Evolutionary conservation across 1,140 invertebrate species (phyloP), one percentile per base, ranked within the genome.

Genomic region (Lasioglossum baleicum): DNA sequence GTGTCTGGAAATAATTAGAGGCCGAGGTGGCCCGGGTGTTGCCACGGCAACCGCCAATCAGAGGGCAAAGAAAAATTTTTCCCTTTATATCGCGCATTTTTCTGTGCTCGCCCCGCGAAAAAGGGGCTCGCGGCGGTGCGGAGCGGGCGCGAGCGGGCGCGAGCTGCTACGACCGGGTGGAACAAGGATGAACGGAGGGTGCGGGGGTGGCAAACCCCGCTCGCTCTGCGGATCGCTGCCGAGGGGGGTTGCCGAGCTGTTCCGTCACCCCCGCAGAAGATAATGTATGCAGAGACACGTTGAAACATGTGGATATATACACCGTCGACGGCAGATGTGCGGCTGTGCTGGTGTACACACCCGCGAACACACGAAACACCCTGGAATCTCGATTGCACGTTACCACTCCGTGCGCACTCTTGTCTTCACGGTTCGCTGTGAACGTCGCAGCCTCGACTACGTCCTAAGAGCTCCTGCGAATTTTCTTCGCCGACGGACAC

Each of bases 1-100:
- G 92, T 93, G 92, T 93, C 92, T 93, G 92, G 92, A 93, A 93
- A 92, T 93, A 93, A 93, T 93, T 93, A 93, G 91, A 93, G 91
- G 89, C 90, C 82, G 88, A 90, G 89, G 86, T 88, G 82, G 89
- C 88, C 88, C 88, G 90, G 92, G 92, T 91, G 92, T 93, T 93
- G 92, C 92, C 88, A 93, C 90, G 92, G 92, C 92, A 92, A 93
- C 92, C 92, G 91, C 92, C 92, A 93, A 93, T 93, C 92, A 92
- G 89, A 92, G 87, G 83, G 87, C 90, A 90, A 92, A 92, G 92
- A 93, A 93, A 92, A 93, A 92, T 92, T 91, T 90, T 91, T 92
- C 89, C 89, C 90, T 92, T 92, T 90, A 90, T 90, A 90, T 88
- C 88, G 88, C 86, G 88, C 88, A 88, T 90, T 90, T 91, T 90